Evolutionary conservation across 2,797 vertebrate species (phyloP).

Genomic region (Halcyon chelicuti): DNA sequence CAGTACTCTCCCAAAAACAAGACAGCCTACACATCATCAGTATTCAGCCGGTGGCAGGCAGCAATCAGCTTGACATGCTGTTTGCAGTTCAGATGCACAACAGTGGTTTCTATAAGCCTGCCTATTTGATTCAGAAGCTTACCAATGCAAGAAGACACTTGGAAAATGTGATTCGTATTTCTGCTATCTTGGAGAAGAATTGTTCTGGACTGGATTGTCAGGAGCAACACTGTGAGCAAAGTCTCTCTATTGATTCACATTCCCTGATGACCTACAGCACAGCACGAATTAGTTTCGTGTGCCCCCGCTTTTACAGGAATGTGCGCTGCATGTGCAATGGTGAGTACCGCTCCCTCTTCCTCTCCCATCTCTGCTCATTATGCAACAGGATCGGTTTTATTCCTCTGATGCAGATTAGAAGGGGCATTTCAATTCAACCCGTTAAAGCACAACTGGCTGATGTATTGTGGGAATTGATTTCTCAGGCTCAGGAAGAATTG

Average conservation of each 20-base stretch:
- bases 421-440: slow-evolving; percentile 40
- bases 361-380: neutral
- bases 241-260: slow-evolving; percentile 91
- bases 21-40: slow-evolving; percentile 92
- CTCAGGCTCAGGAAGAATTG: slow-evolving; percentile 31
- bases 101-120: slow-evolving; percentile 90
- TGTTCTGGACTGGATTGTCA: slow-evolving; percentile 95
- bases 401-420: slow-evolving; percentile 52
- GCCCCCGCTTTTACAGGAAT: slow-evolving; percentile 91
- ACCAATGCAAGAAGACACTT: slow-evolving; percentile 89
- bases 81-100: slow-evolving; percentile 88
- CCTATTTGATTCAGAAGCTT: slow-evolving; percentile 96
- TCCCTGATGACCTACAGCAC: slow-evolving; percentile 94
- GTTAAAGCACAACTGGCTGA: slow-evolving; percentile 21
- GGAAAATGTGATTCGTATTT: slow-evolving; percentile 91
- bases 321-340: slow-evolving; percentile 93
- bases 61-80: slow-evolving; percentile 92
- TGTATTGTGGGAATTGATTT: slow-evolving; percentile 49
- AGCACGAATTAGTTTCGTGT: slow-evolving; percentile 92
- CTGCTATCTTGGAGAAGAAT: slow-evolving; percentile 95
- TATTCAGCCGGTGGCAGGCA: slow-evolving; percentile 91
- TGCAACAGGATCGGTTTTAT: neutral
- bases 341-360: slow-evolving; percentile 70
- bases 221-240: slow-evolving; percentile 93
- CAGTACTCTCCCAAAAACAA: slow-evolving; percentile 87